Evolutionary conservation across 1,140 invertebrate species (phyloP).

Genomic region (Teleopsis dalmanni): DNA sequence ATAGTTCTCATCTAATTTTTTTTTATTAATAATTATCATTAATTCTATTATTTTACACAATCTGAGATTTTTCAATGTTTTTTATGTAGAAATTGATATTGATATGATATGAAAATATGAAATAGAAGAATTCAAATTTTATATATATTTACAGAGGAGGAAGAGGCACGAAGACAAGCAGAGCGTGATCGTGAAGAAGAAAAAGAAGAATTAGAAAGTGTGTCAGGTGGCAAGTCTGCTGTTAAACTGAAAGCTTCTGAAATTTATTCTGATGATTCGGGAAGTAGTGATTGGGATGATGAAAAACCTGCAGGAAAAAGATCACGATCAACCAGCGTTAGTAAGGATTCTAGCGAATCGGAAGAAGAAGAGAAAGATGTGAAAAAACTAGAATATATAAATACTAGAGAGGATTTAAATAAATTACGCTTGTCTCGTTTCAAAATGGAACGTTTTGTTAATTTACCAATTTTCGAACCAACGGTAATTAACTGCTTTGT

Average conservation of each 20-base stretch:
- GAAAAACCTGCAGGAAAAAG: slow-evolving; percentile 47
- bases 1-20: too few relatives aligned
- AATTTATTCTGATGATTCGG: slow-evolving; percentile 93
- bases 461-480: slow-evolving; percentile 89
- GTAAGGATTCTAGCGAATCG: slow-evolving; percentile 49
- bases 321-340: slow-evolving; percentile 43
- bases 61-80: too few relatives aligned
- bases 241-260: slow-evolving; percentile 83
- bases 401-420: slow-evolving; percentile 73
- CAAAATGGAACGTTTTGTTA: slow-evolving; percentile 91
- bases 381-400: slow-evolving; percentile 54
- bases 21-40: too few relatives aligned
- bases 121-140: neutral
- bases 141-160: slow-evolving; percentile 40
- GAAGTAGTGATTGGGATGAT: slow-evolving; percentile 54
- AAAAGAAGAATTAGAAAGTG: slow-evolving; percentile 56
- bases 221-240: slow-evolving; percentile 38
- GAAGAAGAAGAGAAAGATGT: slow-evolving; percentile 40
- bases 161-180: slow-evolving; percentile 46
- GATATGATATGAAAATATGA: too few relatives aligned
- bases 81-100: too few relatives aligned
- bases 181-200: slow-evolving; percentile 53
- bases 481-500: slow-evolving; percentile 92
- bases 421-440: slow-evolving; percentile 82
- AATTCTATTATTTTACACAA: too few relatives aligned